Evolutionary conservation across 2,888 invertebrate species (phyloP).

Genomic region (Rhagonycha fulva): DNA sequence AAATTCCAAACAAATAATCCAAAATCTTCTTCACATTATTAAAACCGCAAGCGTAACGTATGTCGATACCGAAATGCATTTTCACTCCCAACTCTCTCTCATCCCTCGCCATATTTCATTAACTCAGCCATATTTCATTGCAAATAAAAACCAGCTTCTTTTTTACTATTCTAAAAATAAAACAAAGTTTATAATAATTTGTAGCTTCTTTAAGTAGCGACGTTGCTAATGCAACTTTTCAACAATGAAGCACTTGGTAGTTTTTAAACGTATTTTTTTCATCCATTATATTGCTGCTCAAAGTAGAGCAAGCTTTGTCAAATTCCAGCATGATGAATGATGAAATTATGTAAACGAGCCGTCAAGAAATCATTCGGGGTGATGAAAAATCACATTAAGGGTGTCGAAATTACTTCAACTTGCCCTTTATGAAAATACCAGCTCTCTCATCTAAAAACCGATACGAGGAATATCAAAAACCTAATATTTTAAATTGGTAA

Average conservation of each 20-base stretch:
- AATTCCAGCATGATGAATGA: constrained; percentile 36
- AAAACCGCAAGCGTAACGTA: background rate
- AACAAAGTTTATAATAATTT: background rate
- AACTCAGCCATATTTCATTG: background rate
- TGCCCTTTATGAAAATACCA: constrained; percentile 23
- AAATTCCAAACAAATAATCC: background rate
- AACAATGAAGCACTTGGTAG: constrained; percentile 22
- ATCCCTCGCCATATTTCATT: background rate
- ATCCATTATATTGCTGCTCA: constrained; percentile 19
- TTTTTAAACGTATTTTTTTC: constrained; percentile 22
- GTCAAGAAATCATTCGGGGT: constrained; percentile 34
- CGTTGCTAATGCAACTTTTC: constrained; percentile 15
- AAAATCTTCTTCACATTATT: background rate
- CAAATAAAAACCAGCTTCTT: background rate
- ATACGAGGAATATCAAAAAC: constrained; percentile 10
- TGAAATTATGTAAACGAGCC: constrained; percentile 38
- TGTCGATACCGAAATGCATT: background rate
- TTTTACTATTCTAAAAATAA: background rate
- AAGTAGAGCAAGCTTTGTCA: constrained; percentile 25
- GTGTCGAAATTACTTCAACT: constrained; percentile 24
- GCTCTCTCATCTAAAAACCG: constrained; percentile 12
- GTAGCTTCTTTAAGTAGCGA: constrained; percentile 6
- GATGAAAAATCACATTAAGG: constrained; percentile 27
- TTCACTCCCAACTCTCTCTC: background rate
- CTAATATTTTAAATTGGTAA: constrained; percentile 2